A percentile compares a stretch with the other conserved stretches of the same genome.
Evolutionary conservation across 2,113 vertebrate genomes (phyloP).

Genomic region (Poicephalus meyeri): DNA sequence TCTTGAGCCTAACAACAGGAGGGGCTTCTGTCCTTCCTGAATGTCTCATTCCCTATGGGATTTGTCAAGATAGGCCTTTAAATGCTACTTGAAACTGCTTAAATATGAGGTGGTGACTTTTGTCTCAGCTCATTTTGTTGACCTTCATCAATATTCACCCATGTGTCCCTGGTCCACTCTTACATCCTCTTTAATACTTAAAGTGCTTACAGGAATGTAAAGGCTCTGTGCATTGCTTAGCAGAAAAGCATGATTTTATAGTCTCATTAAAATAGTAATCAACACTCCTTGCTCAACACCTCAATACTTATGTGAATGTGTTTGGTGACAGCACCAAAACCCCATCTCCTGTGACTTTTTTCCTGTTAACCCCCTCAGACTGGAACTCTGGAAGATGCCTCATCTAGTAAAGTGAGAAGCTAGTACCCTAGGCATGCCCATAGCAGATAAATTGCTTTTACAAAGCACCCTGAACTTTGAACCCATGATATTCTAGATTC

Average conservation of each 20-base stretch:
- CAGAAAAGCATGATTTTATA: neutral
- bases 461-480: constrained; percentile 51
- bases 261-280: neutral
- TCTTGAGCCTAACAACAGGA: neutral
- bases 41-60: neutral
- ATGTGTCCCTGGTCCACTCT: neutral
- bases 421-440: neutral
- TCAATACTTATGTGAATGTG: neutral
- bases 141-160: neutral
- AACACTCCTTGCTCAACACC: neutral
- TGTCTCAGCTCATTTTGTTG: neutral
- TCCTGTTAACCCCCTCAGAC: neutral
- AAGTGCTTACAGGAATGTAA: neutral
- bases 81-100: neutral
- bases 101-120: neutral
- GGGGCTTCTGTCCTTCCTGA: neutral
- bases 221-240: neutral
- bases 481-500: constrained; percentile 8
- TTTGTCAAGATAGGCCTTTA: neutral
- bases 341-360: neutral
- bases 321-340: neutral
- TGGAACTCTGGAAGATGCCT: neutral
- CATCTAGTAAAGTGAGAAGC: neutral
- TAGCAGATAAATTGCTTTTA: neutral
- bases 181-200: neutral